Evolutionary conservation across 2,888 invertebrate genomes (phyloP).

Genomic region (Odontocerum albicorne): DNA sequence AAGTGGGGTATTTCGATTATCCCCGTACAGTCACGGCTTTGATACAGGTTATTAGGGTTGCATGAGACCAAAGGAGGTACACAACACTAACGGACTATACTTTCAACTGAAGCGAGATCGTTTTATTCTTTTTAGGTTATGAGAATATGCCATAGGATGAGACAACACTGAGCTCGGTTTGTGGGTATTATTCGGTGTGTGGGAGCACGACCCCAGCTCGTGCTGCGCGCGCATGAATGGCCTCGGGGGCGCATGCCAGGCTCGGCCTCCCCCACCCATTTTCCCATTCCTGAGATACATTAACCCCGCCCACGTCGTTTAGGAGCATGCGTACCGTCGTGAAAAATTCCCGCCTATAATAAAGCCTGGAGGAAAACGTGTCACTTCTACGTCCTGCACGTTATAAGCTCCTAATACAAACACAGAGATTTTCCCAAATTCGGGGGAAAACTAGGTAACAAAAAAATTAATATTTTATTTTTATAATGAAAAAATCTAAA

Average conservation of each 20-base stretch:
- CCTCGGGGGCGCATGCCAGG: slow-evolving; percentile 29
- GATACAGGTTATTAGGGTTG: slow-evolving; percentile 3
- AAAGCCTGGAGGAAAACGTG: too few relatives aligned
- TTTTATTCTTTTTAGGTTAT: too few relatives aligned
- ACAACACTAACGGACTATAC: too few relatives aligned
- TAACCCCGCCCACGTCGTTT: slow-evolving; percentile 2
- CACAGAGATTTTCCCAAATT: too few relatives aligned
- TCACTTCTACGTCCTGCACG: too few relatives aligned
- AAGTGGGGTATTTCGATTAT: slow-evolving; percentile 3
- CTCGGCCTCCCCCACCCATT: slow-evolving; percentile 6
- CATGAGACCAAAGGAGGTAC: slow-evolving; percentile 10
- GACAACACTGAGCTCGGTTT: not conserved
- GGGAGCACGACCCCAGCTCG: slow-evolving; percentile 27
- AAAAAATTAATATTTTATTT: too few relatives aligned
- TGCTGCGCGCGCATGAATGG: slow-evolving; percentile 27
- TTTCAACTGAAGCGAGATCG: too few relatives aligned
- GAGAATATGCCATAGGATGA: too few relatives aligned
- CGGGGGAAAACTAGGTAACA: too few relatives aligned
- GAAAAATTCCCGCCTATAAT: slow-evolving; percentile 8
- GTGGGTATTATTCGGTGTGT: slow-evolving; percentile 9
- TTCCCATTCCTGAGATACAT: not conserved
- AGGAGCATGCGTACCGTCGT: not conserved
- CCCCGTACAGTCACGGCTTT: slow-evolving; percentile 11
- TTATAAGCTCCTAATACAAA: too few relatives aligned
- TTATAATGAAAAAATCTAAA: too few relatives aligned